Evolutionary conservation across 2,113 vertebrate genomes (phyloP), one percentile per base, ranked within the genome.

Genomic region (Sebastes schlegelii): DNA sequence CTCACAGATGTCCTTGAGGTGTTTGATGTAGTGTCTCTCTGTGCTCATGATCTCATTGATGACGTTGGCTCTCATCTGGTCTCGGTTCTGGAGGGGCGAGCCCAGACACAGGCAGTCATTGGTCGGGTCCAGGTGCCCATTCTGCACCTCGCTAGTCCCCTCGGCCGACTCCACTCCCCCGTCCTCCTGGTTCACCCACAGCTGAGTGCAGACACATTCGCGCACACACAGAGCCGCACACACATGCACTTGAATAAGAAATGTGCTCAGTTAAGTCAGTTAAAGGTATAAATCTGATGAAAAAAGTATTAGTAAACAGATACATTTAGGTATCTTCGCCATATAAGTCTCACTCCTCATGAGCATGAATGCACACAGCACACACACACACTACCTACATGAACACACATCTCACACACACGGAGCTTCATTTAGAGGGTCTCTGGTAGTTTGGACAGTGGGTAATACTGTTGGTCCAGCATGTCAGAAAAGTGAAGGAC

Each of bases 11-110:
- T 99, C 98, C 94, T 99, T 99, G 91, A 99, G 97, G 92, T 99
- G 98, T 92, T 99, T 99, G 94, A 99, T 99, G 92, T 99, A 99
- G 94, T 99, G 98, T 86, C 98, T 96, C 92, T 99, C 98, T 17
- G 98, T 99, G 96, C 97, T 99, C 98, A 99, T 99, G 91, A 99
- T 99, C 93, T 99, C 98, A 77, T 99, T 99, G 95, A 99, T 99
- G 95, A 99, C 98, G 19, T 99, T 99, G 80, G 98, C 98, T 91
- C 98, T 97, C 98, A 99, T 99, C 95, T 99, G 98, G 95, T 99
- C 98, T 23, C 98, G 95, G 95, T 99, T 99, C 95, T 99, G 98
- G 23, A 97, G 95, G 51, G 97, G 97, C 70, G 97, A 96, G 91
- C 98, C 97, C 80, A 99, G 95, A 89, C 98, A 99, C 73, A 99